phyloP scores from a whole-genome alignment of 2,797 vertebrate species.

The Anniella stebbinsi region DNA sequence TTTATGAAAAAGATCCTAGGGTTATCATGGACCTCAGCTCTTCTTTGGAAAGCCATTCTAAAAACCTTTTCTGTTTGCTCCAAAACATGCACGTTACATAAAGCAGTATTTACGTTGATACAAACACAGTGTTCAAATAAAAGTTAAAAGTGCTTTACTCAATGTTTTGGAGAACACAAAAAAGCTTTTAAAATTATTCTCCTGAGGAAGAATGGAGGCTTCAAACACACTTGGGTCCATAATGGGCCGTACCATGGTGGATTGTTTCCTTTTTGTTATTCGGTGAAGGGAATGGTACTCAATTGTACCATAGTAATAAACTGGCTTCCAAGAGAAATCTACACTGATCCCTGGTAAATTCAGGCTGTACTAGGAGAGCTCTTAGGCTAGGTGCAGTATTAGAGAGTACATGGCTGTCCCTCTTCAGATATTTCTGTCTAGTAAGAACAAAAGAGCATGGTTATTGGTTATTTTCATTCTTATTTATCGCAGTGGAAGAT shows the following conservation, averaged over 20 bases:
- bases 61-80: neutral
- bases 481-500: neutral
- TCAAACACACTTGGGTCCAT: neutral
- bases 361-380: neutral
- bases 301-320: neutral
- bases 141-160: neutral
- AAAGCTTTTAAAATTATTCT: neutral
- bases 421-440: neutral
- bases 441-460: neutral
- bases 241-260: neutral
- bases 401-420: neutral
- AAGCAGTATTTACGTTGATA: neutral
- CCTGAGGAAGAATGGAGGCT: neutral
- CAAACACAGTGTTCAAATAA: neutral
- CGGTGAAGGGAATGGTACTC: neutral
- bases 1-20: neutral
- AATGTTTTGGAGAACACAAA: neutral
- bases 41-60: neutral
- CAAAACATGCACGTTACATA: neutral
- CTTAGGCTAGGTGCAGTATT: slow-evolving; percentile 15
- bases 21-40: neutral
- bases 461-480: neutral
- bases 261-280: neutral
- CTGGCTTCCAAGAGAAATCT: neutral
- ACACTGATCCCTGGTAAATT: neutral